phyloP scores from a whole-genome alignment of 2,888 invertebrate species.

The Timema podura region DNA sequence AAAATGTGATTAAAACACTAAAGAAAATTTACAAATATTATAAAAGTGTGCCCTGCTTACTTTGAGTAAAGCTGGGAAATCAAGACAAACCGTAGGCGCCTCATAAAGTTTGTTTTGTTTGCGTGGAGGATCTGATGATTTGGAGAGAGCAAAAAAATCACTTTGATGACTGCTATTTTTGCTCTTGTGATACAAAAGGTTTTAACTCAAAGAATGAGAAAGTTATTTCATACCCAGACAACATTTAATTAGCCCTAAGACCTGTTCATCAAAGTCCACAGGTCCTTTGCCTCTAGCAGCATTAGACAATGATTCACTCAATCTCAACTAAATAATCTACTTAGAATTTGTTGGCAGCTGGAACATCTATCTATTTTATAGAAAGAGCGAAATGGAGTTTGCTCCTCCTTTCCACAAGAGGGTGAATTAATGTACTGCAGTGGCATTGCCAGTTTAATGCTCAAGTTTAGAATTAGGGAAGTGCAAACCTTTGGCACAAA shows the following conservation, averaged over 20 bases:
- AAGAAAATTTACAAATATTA: conserved; percentile 23
- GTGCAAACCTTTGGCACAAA: too few species aligned
- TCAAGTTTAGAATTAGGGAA: neutral
- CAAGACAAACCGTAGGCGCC: conserved; percentile 33
- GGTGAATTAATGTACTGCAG: neutral
- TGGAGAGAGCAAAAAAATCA: conserved; percentile 33
- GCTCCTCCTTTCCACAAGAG: neutral
- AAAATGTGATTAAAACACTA: conserved; percentile 37
- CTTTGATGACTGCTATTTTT: conserved; percentile 31
- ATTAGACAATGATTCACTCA: conserved; percentile 5
- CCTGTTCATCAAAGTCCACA: conserved; percentile 28
- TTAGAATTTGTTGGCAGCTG: neutral
- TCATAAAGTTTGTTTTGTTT: conserved; percentile 31
- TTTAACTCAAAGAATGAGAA: conserved; percentile 30
- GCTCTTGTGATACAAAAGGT: conserved; percentile 27
- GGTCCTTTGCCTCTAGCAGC: conserved; percentile 16
- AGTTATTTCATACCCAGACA: conserved; percentile 18
- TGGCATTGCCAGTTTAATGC: neutral
- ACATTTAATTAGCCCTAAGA: conserved; percentile 29
- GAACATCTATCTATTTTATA: neutral
- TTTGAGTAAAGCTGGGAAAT: conserved; percentile 32
- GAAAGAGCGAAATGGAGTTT: neutral
- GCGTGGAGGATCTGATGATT: conserved; percentile 32
- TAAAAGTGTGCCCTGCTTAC: conserved; percentile 34
- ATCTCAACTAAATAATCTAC: neutral